Percentiles rank a stretch among this genome's conserved stretches.
phyloP scores from a whole-genome alignment of 2,797 vertebrate species.

The Pangasius macronema region DNA sequence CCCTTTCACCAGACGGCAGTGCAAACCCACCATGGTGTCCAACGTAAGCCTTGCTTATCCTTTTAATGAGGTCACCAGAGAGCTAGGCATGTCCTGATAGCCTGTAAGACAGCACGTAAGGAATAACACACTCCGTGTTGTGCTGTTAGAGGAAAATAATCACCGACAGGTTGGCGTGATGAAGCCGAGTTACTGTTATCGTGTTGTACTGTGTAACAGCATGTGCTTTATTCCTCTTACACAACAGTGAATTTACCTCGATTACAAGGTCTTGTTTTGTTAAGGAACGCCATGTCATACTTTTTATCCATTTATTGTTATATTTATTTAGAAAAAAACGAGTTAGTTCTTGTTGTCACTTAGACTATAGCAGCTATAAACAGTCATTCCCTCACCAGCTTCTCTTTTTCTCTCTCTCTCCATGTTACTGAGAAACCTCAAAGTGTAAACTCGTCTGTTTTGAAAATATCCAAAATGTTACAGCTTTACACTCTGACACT shows the following conservation, averaged over 20 bases:
- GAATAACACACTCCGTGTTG: neutral
- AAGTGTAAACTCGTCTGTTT: too few relatives aligned
- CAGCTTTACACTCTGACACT: neutral
- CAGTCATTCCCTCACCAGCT: neutral
- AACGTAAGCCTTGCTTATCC: conserved; percentile 80
- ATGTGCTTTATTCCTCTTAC: neutral
- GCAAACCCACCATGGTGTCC: conserved; percentile 98
- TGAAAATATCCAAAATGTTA: too few relatives aligned
- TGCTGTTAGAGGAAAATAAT: neutral
- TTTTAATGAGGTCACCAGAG: neutral
- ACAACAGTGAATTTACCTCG: neutral
- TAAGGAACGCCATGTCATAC: neutral
- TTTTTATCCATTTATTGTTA: neutral
- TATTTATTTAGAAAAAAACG: neutral
- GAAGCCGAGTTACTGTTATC: neutral
- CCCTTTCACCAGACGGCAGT: conserved; percentile 95
- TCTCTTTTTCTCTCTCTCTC: neutral
- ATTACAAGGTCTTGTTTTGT: neutral
- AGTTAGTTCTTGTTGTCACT: neutral
- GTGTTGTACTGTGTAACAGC: neutral
- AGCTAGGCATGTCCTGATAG: neutral
- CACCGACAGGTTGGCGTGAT: neutral
- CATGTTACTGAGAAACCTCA: too few relatives aligned
- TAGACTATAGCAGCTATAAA: neutral
- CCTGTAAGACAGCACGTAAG: neutral